Base-by-base conservation (phyloP, 2,888 invertebrate genomes). In the Ernsta delagoae region DNA sequence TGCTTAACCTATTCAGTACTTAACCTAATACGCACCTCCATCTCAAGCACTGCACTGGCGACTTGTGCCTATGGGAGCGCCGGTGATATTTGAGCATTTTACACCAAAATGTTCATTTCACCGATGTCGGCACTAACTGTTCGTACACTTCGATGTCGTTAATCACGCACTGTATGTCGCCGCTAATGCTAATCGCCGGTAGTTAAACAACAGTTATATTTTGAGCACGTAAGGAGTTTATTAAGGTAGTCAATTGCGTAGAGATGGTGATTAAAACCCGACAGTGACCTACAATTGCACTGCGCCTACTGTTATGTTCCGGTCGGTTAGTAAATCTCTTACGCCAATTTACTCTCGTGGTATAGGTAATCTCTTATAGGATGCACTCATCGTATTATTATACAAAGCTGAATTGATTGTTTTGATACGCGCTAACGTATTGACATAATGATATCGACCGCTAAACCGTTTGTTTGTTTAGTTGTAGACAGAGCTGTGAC, bases 41-140 rank as follows among this genome's bases (percentile, higher is more conserved):
- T 90, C 88, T 83, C 77, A 93, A 85, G 77, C 93, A 93, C 79
- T 88, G 90, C 74, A 94, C 93, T 12, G 93, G 92, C 56, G 92
- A 92, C 77, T 94, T 93, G 82, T 93, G 89, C 76, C 92, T 91
- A 81, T 92, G 93, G 63, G 92, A 92, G 73, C 93, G 91, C 76
- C 93, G 92, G 85, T 93, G 93, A 92, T 92, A 92, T 85, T 91
- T 93, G 88, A 94, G 93, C 94, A 93, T 93, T 92, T 92, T 92
- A 86, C 78, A 81, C 74, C 79, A 92, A 92, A 92, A 92, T 89
- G 90, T 82, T 87, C 92, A 92, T 92, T 91, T 92, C 92, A 89
- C 83, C 89, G 82, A 75, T 75, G 70, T 75, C 73, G 72, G 75
- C 75, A 75, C 74, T 70, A 75, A 74, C 72, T 73, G 70, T 73